A percentile compares a stretch with the other conserved stretches of the same genome.
Conservation (phyloP, 2,113 vertebrate genomes). For the Uropsilus gracilis region DNA sequence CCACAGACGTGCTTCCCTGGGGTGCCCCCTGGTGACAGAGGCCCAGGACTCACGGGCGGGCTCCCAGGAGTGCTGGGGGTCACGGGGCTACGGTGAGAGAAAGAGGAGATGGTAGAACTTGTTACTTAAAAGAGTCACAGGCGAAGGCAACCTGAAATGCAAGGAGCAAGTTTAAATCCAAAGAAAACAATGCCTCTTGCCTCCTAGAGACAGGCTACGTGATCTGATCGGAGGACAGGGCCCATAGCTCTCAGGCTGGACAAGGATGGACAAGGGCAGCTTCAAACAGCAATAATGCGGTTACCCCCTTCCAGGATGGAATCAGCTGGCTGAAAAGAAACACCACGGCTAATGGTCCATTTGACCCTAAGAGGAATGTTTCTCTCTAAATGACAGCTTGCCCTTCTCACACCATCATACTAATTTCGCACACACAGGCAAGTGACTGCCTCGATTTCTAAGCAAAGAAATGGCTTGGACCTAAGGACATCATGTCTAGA, state of each 20-base stretch:
- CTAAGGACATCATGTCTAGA: too few relatives aligned
- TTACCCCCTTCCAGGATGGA: background rate
- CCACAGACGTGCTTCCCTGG: conserved; percentile 91
- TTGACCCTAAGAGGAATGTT: background rate
- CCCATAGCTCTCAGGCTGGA: background rate
- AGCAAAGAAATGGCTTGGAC: background rate
- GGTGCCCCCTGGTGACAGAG: conserved; percentile 85
- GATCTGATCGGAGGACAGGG: background rate
- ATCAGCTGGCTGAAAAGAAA: background rate
- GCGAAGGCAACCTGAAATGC: background rate
- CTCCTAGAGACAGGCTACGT: background rate
- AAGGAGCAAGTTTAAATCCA: background rate
- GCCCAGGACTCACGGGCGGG: conserved; percentile 85
- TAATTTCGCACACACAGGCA: background rate
- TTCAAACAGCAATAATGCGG: background rate
- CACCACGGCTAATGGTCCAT: background rate
- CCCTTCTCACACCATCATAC: background rate
- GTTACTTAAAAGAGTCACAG: background rate
- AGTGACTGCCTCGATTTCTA: background rate
- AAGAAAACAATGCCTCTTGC: background rate
- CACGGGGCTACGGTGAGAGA: conserved; percentile 75
- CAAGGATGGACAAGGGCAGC: background rate
- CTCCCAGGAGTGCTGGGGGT: conserved; percentile 88
- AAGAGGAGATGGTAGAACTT: background rate
- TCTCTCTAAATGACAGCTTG: conserved; percentile 15